Percentiles rank a stretch among this genome's conserved stretches.
phyloP scores from a whole-genome alignment of 30 jellyfish, hydroid and myxozoan genomes.

The Turritopsis dohrnii region DNA sequence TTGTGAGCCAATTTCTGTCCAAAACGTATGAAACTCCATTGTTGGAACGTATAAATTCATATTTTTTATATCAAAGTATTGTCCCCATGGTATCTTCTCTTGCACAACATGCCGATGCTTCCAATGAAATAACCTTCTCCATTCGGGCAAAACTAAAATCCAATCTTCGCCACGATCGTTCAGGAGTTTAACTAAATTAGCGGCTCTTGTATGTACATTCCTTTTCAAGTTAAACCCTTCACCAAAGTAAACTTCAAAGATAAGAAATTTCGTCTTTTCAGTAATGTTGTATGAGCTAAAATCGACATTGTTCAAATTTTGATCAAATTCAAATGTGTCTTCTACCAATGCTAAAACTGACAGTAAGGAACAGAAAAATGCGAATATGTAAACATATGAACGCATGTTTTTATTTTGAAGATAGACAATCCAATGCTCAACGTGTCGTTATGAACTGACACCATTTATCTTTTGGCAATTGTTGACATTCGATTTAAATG shows the following conservation, averaged over 20 bases:
- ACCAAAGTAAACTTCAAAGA: slow-evolving; percentile 83
- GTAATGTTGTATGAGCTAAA: slow-evolving; percentile 6
- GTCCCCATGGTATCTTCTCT: slow-evolving; percentile 71
- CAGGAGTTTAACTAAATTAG: slow-evolving; percentile 66
- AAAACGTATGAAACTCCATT: slow-evolving; percentile 59
- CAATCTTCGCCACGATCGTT: slow-evolving; percentile 52
- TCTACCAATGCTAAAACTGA: neutral
- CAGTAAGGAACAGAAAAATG: neutral
- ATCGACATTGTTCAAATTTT: neutral
- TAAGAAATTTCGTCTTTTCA: slow-evolving; percentile 47
- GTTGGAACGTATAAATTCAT: slow-evolving; percentile 66
- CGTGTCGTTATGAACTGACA: neutral
- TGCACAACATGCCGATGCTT: slow-evolving; percentile 37
- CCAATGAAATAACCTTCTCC: slow-evolving; percentile 93
- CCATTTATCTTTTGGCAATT: neutral
- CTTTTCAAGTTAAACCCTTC: slow-evolving; percentile 89
- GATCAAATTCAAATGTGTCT: neutral
- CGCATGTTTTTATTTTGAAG: too few relatives aligned
- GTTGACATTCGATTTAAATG: neutral
- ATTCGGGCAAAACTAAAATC: slow-evolving; percentile 83
- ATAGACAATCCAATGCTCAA: neutral
- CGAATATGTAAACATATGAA: neutral
- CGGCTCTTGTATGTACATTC: slow-evolving; percentile 78
- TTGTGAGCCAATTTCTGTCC: slow-evolving; percentile 37
- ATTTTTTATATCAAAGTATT: slow-evolving; percentile 54